Base-by-base conservation (phyloP, 1,140 invertebrate species). In the Glomeris maerens region DNA sequence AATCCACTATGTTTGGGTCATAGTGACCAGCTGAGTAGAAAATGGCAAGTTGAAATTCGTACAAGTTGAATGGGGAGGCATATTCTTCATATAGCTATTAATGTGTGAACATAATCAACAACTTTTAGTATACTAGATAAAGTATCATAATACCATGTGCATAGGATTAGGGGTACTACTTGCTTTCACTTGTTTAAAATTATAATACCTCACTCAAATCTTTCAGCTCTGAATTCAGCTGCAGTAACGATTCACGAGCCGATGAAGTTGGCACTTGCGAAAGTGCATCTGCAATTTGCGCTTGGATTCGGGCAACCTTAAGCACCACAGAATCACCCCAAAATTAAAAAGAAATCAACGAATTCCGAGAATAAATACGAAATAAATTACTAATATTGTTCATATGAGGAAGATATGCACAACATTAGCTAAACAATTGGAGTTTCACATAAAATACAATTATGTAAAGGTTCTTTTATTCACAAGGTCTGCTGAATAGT, bases 261-360 rank as follows among this genome's bases (percentile, higher is more conserved):
- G 47, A 31, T 56, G n/a, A 57, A 51, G 47, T 59, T 47, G 64
- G 50, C 52, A 73, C 62, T 62, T 77, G 73, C 50, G 62, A 66
- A 49, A 84, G 71, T 20, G 74, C 75, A 44, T 79, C 75, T 41
- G 81, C 66, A 57, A 86, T 77, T 62, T 76, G 60, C 50, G 67
- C 64, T 63, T 90, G 87, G 55, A 90, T 79, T 58, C 80, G 73
- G 45, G 82, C 85, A 55, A 89, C 71, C 70, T 72, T 56, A 38
- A 27, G 28, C 2, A 20, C 4, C n/a, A n/a, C n/a, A n/a, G n/a
- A n/a, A n/a, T n/a, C n/a, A n/a, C n/a, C n/a, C n/a, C n/a, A n/a
- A n/a, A n/a, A n/a, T n/a, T n/a, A n/a, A n/a, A n/a, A n/a, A n/a
- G n/a, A n/a, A n/a, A n/a, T n/a, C n/a, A n/a, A n/a, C n/a, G n/a